Evolutionary conservation across 2,797 vertebrate genomes (phyloP), one percentile per base, ranked within the genome.

Genomic region (Sebastes alutus): DNA sequence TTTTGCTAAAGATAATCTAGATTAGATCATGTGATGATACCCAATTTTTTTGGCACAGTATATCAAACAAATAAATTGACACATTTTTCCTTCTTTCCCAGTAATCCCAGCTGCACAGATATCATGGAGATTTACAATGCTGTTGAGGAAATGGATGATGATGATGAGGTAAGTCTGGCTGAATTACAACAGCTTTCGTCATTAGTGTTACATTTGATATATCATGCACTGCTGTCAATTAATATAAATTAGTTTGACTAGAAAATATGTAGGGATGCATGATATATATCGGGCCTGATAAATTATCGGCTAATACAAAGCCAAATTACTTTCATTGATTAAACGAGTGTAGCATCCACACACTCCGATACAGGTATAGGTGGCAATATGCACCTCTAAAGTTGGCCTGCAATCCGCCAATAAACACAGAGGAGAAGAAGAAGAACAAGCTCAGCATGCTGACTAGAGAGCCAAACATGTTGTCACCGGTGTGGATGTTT

Each of bases 51-150:
- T 49, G 4, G 18, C 16, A 56, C 20, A 16, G 5, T 22, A 9
- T 6, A 12, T 4, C 16, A 35, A n/a, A 72, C 16, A 33, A 30
- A 72, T 46, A 13, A 73, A 0, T 27, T 79, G 22, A 9, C 7
- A 27, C 58, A 23, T 55, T 60, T 56, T 33, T 86, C 20, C 32
- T 62, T 68, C 29, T 83, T 84, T 72, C 83, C 78, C 91, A 99
- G 99, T 93, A 95, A 98, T 92, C 96, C 96, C 67, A 94, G 96
- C 75, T 99, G 97, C 92, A 96, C 91, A 77, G 96, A 97, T 87
- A 95, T 99, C 88, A 97, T 98, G 94, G 97, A 98, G 62, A 94
- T 99, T 64, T 97, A 96, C 84, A 97, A 92, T 85, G 95, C 96
- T 67, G 96, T 97, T 59, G 97, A 97, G 80, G 96, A 97, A 70